Percentiles rank a stretch among this genome's conserved stretches.
These are phyloP conservation scores for Miniopterus natalensis DNA, from an alignment of 2,113 vertebrate genomes.

Conservation along the genomic window DNA sequence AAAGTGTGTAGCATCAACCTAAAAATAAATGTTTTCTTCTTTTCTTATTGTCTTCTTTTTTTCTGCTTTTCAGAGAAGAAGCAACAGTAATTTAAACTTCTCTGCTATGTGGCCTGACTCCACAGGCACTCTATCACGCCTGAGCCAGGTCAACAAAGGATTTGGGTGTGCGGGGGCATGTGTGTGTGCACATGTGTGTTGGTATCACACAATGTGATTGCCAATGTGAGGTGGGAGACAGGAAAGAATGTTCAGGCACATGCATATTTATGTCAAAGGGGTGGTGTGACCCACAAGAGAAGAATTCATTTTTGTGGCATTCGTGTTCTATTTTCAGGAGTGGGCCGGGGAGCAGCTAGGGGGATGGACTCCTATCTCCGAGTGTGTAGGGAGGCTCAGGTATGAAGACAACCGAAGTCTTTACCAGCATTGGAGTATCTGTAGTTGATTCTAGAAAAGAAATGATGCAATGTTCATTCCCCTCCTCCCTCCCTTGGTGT, in stretches of 20 bases:
- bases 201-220: neutral
- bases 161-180: fast-evolving
- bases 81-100: neutral
- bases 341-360: neutral
- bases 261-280: neutral
- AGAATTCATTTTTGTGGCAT: neutral
- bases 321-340: neutral
- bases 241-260: neutral
- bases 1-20: neutral
- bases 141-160: neutral
- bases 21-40: neutral
- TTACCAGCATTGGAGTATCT: neutral
- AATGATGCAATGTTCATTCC: neutral
- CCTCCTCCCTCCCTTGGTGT: neutral
- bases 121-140: neutral
- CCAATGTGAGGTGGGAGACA: neutral
- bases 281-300: neutral
- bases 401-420: neutral
- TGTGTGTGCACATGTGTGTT: neutral
- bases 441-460: neutral
- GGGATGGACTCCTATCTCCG: neutral
- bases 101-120: neutral
- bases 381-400: neutral
- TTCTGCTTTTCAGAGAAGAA: slow-evolving; percentile 41
- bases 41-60: neutral